Evolutionary conservation across 1,140 invertebrate species (phyloP).

Genomic region (Aphidius gifuensis): DNA sequence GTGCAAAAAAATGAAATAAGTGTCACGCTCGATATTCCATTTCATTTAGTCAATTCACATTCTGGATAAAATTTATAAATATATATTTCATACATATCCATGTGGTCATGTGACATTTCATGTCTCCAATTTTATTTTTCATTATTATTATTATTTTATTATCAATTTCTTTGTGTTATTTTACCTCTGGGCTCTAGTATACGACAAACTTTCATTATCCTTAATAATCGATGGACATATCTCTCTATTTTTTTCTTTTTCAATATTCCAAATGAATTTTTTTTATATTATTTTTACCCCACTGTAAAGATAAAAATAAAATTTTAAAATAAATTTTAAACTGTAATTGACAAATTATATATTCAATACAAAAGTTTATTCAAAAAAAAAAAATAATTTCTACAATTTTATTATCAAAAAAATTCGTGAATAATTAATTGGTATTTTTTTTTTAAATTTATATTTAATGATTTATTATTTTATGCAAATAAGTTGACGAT

Average conservation of each 20-base stretch:
- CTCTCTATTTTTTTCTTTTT: no score
- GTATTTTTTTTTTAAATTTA: background rate
- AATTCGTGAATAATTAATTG: background rate
- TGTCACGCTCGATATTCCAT: constrained; percentile 10
- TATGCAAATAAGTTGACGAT: constrained; percentile 23
- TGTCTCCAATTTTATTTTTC: constrained; percentile 24
- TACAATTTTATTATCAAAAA: background rate
- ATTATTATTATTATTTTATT: constrained; percentile 16
- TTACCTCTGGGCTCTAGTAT: no score
- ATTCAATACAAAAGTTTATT: background rate
- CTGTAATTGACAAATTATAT: constrained; percentile 1
- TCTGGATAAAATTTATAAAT: background rate
- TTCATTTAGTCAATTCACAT: background rate
- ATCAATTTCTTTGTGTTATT: background rate
- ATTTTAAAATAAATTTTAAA: background rate
- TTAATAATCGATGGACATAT: no score
- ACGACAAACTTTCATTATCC: no score
- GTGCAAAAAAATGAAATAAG: no score
- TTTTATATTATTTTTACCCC: no score
- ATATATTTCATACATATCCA: no score
- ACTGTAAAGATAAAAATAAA: no score
- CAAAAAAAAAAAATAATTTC: background rate
- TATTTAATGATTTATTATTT: constrained; percentile 30
- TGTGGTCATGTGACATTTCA: constrained; percentile 32
- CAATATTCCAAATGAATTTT: no score